Evolutionary conservation across 2,888 invertebrate genomes (phyloP), one percentile per base, ranked within the genome.

Genomic region (Meiosimyza decipiens): DNA sequence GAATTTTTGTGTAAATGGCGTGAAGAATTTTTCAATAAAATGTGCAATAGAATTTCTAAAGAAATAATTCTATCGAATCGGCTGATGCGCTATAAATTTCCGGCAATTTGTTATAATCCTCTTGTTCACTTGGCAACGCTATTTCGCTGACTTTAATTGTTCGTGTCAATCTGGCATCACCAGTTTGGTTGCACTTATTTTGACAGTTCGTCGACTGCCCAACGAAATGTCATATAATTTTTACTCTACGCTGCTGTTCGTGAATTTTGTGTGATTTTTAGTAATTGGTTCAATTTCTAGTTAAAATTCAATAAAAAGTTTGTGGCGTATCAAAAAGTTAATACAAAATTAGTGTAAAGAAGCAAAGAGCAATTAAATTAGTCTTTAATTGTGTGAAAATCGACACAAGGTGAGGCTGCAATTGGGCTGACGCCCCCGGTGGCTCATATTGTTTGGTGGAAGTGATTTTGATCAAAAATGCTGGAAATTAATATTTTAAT

Each of bases 131-230:
- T 62, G n/a, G 47, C 62, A 62, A 47, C 47, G 62, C 62, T 47
- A 16, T 15, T 3, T 57, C 18, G 22, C 18, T 40, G 22, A 28
- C 2, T 57, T 6, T 9, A 28, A 6, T 57, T 6, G 57, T 6
- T 22, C 18, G 3, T 12, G 6, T 40, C 11, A 33, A 67, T 67
- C 66, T 67, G 66, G 66, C 66, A 67, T 16, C 55, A n/a, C 52
- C 6, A n/a, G 54, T 2, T 9, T 12, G n/a, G 55, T n/a, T 16
- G 40, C n/a, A 40, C 9, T 67, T 28, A 28, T 28, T 47, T 67
- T 67, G 67, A 67, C 67, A 67, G 67, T 67, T 67, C 54, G 47
- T 33, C 54, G 67, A 55, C 55, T 40, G 55, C 52, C 12, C 16
- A 55, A 40, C n/a, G 9, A 57, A 67, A 54, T 57, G 67, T 67